Evolutionary conservation across 1,140 invertebrate genomes (phyloP).

Genomic region (Procambarus clarkii): DNA sequence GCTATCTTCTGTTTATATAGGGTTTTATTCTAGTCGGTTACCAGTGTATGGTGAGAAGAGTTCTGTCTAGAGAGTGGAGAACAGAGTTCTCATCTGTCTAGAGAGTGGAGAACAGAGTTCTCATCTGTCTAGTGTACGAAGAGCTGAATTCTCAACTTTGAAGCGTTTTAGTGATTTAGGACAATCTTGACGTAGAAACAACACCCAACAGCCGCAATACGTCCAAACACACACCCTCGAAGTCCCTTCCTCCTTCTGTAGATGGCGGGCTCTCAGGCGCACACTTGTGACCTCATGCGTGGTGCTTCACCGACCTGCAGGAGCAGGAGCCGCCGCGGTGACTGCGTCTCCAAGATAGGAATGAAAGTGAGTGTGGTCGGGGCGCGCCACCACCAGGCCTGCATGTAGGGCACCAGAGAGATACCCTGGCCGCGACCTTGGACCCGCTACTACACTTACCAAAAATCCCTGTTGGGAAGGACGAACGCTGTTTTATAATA

Average conservation of each 20-base stretch:
- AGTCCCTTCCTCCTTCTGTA: no score
- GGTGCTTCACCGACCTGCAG: no score
- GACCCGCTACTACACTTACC: not conserved
- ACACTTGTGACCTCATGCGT: no score
- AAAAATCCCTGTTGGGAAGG: not conserved
- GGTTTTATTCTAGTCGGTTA: no score
- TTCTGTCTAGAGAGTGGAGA: not conserved
- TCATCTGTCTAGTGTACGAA: not conserved
- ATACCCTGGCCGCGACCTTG: not conserved
- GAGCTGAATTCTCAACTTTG: not conserved
- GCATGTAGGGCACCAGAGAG: not conserved
- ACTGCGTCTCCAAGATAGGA: not conserved
- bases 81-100: not conserved
- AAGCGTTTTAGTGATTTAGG: no score
- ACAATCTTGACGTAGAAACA: no score
- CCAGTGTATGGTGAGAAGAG: no score
- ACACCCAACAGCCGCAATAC: no score
- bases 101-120: not conserved
- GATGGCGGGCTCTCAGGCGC: no score
- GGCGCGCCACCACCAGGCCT: not conserved
- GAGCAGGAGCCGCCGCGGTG: not conserved
- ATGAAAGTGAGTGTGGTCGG: slow-evolving; percentile 2
- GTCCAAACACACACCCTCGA: not conserved
- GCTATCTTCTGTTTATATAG: no score
- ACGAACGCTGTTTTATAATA: not conserved